Percentiles rank a stretch among this genome's conserved stretches.
Evolutionary conservation across 2,888 invertebrate species (phyloP).

Genomic region (Drosophila buzzatii): DNA sequence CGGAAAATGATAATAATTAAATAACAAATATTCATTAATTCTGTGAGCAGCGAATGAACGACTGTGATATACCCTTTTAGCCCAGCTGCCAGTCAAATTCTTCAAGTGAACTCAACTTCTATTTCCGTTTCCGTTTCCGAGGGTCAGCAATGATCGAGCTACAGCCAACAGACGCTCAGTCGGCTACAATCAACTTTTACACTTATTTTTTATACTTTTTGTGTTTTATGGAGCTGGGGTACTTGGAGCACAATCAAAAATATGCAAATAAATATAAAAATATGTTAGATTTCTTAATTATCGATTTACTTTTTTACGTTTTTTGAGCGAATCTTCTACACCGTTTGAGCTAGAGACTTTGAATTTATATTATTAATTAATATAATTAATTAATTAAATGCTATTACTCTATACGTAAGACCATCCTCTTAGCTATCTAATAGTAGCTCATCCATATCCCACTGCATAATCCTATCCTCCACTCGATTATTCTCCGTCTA

Average conservation of each 20-base stretch:
- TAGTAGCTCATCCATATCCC: no score
- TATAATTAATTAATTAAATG: no score
- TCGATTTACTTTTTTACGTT: no score
- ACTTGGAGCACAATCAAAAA: constrained; percentile 63
- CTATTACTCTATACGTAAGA: not conserved
- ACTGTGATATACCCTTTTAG: not conserved
- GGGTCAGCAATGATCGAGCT: not conserved
- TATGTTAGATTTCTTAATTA: no score
- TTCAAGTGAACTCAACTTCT: not conserved
- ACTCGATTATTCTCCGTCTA: not conserved
- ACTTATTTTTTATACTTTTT: constrained; percentile 32
- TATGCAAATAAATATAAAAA: no score
- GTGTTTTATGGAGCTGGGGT: not conserved
- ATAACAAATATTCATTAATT: not conserved
- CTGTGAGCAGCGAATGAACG: not conserved
- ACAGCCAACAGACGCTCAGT: not conserved
- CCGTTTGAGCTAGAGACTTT: no score
- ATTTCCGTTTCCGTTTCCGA: not conserved
- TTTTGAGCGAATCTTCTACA: no score
- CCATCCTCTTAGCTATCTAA: not conserved
- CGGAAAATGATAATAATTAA: no score
- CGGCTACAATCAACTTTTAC: not conserved
- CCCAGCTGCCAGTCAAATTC: not conserved
- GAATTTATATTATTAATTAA: no score
- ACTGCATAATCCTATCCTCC: not conserved